Evolutionary conservation across 35 echinoderm and acorn worm genomes (phyloP), one percentile per base, ranked within the genome.

Genomic region (Hemicentrotus pulcherrimus): DNA sequence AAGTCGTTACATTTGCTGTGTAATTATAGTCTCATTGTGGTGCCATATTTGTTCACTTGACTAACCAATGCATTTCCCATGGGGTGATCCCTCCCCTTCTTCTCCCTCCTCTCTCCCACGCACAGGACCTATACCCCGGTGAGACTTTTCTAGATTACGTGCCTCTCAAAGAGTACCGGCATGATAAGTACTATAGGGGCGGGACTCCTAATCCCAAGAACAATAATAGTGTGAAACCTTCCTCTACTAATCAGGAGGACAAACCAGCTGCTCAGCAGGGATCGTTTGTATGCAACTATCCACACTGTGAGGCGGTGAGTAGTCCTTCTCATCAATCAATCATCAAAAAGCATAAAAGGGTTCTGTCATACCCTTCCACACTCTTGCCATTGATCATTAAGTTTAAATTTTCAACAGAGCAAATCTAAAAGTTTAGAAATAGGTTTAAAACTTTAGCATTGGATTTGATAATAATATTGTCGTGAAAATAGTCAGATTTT

Each of bases 111-210:
- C 32, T 46, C 48, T 58, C 24, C 91, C 50, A 15, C 93, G 50
- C 88, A 89, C 98, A 99, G 98, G 98, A 99, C 94, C 88, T 99
- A 31, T 97, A 95, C 55, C 96, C 96, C 61, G 98, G 95, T 60
- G 98, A 99, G 96, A 97, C 94, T 46, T 99, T 99, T 93, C 46
- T 99, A 96, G 98, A 99, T 96, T 99, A 99, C 95, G 96, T 99
- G 60, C 98, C 98, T 86, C 96, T 99, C 92, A 99, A 99, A 94
- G 98, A 99, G 93, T 99, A 97, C 92, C 92, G 98, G 50, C 92
- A 93, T 46, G 97, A 99, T 95, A 99, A 99, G 96, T 99, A 99
- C 95, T 96, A 97, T 97, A 97, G 95, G 93, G 96, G 88, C 47
- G 95, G 60, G 52, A 24, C 59, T 31, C 47, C n/a, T 91, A 93